Conservation (phyloP, 2,797 vertebrate species). For the Diglossa cyanea region DNA sequence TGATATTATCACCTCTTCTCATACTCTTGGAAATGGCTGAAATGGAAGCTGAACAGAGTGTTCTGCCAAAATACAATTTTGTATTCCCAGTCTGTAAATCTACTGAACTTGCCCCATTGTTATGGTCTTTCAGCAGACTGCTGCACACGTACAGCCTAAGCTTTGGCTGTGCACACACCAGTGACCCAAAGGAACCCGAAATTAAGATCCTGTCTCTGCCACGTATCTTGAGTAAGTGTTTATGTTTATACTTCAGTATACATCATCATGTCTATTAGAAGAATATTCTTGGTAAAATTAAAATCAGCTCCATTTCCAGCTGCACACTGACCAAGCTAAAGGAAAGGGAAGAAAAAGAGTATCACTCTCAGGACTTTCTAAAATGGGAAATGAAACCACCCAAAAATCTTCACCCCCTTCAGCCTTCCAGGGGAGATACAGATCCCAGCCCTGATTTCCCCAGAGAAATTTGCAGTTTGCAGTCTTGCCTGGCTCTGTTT, state of each 20-base stretch:
- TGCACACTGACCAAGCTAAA: not conserved
- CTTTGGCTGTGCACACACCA: not conserved
- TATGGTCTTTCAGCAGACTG: not conserved
- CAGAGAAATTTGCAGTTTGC: not conserved
- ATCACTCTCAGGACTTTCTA: not conserved
- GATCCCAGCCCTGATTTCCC: not conserved
- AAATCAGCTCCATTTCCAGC: not conserved
- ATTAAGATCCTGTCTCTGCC: not conserved
- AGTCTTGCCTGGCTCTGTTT: not conserved
- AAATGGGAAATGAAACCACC: not conserved
- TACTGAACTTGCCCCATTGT: not conserved
- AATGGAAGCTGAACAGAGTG: conserved; percentile 35
- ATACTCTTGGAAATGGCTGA: conserved; percentile 8
- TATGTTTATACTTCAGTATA: not conserved
- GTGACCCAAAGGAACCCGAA: not conserved
- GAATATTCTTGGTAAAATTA: not conserved
- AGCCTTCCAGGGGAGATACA: not conserved
- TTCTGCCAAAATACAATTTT: conserved; percentile 31
- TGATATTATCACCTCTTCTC: conserved; percentile 6
- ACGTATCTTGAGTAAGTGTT: not conserved
- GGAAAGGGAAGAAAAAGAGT: not conserved
- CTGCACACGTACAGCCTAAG: not conserved
- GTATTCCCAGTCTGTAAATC: not conserved
- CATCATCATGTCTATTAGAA: not conserved
- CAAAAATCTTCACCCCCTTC: not conserved